phyloP scores from a whole-genome alignment of 1,140 invertebrate species.

The Aphelenchoides besseyi region DNA sequence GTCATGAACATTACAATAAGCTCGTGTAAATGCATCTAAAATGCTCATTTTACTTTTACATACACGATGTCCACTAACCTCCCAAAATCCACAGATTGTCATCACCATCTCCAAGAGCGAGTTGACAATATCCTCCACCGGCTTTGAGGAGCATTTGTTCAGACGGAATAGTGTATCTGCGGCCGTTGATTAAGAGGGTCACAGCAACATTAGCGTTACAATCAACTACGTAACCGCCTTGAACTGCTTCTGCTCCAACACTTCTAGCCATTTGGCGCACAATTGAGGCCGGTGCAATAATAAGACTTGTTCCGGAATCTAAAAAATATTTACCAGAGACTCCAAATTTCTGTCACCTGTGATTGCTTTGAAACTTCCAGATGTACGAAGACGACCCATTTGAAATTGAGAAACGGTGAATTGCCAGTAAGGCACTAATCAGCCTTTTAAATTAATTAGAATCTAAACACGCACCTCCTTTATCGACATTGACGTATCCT shows the following conservation, averaged over 20 bases:
- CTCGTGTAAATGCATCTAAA: constrained; percentile 48
- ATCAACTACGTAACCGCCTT: not conserved
- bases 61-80: too few relatives aligned
- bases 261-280: not conserved
- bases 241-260: not conserved
- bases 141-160: not conserved
- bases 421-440: not conserved
- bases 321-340: too few relatives aligned
- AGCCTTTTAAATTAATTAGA: not conserved
- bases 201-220: not conserved
- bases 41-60: too few relatives aligned
- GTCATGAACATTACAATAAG: constrained; percentile 41
- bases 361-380: not conserved
- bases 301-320: not conserved
- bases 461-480: not conserved
- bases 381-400: not conserved
- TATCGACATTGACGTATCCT: not conserved
- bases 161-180: not conserved
- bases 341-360: too few relatives aligned
- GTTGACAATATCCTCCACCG: not conserved
- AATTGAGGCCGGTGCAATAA: not conserved
- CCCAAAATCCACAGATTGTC: constrained; percentile 25
- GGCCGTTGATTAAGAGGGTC: not conserved
- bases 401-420: not conserved
- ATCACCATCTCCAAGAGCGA: constrained; percentile 3